Percentiles rank a stretch among this genome's conserved stretches.
Evolutionary conservation across 2,113 vertebrate species (phyloP).

Genomic region (Cyprinus carpio): DNA sequence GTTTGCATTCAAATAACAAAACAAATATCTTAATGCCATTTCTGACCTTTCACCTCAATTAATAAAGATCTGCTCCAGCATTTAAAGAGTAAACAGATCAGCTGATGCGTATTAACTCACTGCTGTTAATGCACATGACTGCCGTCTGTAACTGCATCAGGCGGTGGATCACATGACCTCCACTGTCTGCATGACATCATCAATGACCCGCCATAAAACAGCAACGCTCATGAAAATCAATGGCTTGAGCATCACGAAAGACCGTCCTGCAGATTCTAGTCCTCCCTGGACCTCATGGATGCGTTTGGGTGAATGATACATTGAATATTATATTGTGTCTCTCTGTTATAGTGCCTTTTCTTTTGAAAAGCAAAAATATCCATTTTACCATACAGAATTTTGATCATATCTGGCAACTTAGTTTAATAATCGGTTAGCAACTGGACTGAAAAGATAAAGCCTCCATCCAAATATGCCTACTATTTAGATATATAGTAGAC

Average conservation of each 20-base stretch:
- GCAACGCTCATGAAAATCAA: background rate
- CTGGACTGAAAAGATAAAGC: background rate
- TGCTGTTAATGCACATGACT: background rate
- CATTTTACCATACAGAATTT: background rate
- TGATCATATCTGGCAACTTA: background rate
- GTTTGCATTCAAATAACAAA: background rate
- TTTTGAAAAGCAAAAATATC: background rate
- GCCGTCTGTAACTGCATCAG: background rate
- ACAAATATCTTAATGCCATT: background rate
- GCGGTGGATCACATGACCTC: background rate
- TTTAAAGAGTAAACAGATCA: background rate
- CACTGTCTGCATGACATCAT: background rate
- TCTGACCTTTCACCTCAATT: conserved; percentile 1
- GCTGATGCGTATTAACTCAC: background rate
- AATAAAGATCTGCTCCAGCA: background rate
- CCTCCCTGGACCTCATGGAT: background rate
- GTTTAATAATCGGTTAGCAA: background rate
- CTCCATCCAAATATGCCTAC: background rate
- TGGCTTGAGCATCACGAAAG: background rate
- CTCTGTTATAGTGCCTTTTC: background rate
- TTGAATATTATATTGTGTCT: background rate
- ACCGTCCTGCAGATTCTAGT: no score
- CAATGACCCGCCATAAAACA: background rate
- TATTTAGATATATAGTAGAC: background rate
- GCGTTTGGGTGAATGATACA: background rate